A percentile compares a stretch with the other conserved stretches of the same genome.
Conservation (phyloP, 2,888 invertebrate species). For the Drosophila lutescens region DNA sequence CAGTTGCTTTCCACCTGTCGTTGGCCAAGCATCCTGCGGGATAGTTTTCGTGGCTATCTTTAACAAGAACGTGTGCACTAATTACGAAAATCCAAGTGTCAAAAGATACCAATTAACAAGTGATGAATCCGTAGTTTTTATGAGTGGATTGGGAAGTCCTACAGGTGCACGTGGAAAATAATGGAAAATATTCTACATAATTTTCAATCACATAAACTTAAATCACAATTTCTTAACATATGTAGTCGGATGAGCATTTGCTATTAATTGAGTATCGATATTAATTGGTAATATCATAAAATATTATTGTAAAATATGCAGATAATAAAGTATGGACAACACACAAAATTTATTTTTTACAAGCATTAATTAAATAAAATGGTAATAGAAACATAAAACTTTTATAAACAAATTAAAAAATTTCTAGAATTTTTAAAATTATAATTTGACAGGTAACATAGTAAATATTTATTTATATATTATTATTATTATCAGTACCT, state of each 20-base stretch:
- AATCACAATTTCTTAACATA: background rate
- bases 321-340: no score
- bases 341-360: no score
- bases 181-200: background rate
- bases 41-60: background rate
- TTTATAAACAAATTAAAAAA: background rate
- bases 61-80: background rate
- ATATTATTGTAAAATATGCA: no score
- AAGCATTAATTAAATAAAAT: background rate
- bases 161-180: background rate
- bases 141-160: constrained; percentile 1
- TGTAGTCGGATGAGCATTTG: background rate
- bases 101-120: constrained; percentile 12
- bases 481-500: no score
- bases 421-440: background rate
- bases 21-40: constrained; percentile 19
- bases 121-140: constrained; percentile 9
- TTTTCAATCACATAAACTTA: background rate
- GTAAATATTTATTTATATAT: background rate
- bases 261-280: background rate
- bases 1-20: constrained; percentile 38
- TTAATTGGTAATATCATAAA: background rate
- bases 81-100: constrained; percentile 31
- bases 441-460: background rate
- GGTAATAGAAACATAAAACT: background rate